Conservation (phyloP, 2,113 vertebrate species). For the Dicrurus megarhynchus region DNA sequence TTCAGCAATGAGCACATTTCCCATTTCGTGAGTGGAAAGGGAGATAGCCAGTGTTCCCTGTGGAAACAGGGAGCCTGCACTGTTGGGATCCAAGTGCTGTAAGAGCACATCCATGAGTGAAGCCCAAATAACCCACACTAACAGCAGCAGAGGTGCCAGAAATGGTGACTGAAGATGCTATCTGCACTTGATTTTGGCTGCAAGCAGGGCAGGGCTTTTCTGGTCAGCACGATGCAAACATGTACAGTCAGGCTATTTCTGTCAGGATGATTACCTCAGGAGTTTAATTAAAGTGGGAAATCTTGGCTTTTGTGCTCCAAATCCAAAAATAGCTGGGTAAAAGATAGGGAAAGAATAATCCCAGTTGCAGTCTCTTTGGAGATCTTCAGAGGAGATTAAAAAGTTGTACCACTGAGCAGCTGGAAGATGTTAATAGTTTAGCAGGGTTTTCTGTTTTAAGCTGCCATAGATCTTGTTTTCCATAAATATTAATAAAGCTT, state of each 20-base stretch:
- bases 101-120: neutral
- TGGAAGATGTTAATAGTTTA: neutral
- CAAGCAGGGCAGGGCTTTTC: neutral
- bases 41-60: neutral
- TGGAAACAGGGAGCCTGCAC: neutral
- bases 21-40: neutral
- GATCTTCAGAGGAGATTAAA: neutral
- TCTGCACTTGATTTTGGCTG: constrained; percentile 12
- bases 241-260: constrained; percentile 26
- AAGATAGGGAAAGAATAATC: neutral
- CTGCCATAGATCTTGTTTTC: neutral
- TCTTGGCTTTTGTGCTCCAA: constrained; percentile 23
- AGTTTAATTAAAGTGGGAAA: constrained; percentile 37
- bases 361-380: neutral
- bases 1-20: neutral
- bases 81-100: neutral
- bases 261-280: neutral
- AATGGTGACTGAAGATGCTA: neutral
- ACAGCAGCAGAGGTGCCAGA: neutral
- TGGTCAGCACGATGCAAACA: neutral
- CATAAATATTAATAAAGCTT: neutral
- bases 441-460: neutral
- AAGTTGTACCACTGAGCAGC: neutral
- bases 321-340: neutral
- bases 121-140: neutral